Conservation (phyloP, 2,113 vertebrate species). For the Lasiurus borealis region DNA sequence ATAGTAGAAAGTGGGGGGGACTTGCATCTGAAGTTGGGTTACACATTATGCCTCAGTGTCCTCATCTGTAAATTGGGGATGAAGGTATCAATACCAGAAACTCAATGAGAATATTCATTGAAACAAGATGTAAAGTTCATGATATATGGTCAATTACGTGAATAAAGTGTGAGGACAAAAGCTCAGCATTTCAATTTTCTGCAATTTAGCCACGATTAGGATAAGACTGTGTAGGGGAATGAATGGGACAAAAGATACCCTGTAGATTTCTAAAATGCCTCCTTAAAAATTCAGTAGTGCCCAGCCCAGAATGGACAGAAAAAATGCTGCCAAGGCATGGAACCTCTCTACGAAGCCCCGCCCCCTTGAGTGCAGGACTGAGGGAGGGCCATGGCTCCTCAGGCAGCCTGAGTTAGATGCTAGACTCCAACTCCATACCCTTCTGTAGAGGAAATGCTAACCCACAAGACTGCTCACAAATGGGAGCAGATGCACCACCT, state of each 20-base stretch:
- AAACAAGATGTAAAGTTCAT: background rate
- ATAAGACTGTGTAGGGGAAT: background rate
- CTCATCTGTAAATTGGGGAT: background rate
- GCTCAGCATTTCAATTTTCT: background rate
- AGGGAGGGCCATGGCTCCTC: fast-evolving
- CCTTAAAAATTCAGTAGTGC: background rate
- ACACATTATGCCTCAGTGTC: background rate
- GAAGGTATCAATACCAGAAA: background rate
- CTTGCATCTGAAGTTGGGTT: background rate
- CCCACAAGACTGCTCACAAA: no score
- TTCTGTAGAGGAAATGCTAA: background rate
- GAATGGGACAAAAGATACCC: background rate
- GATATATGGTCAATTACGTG: background rate
- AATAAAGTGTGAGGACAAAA: background rate
- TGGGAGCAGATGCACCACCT: background rate
- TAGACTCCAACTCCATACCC: no score
- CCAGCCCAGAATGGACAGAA: background rate
- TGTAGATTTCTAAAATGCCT: background rate
- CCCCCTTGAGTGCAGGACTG: background rate
- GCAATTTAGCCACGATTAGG: background rate
- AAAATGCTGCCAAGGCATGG: background rate
- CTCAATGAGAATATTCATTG: fast-evolving
- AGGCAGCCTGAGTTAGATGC: background rate
- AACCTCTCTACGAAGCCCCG: background rate
- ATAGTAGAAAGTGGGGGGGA: background rate